Evolutionary conservation across 2,888 invertebrate genomes (phyloP).

Genomic region (Chaetogeoica ovagalla): DNA sequence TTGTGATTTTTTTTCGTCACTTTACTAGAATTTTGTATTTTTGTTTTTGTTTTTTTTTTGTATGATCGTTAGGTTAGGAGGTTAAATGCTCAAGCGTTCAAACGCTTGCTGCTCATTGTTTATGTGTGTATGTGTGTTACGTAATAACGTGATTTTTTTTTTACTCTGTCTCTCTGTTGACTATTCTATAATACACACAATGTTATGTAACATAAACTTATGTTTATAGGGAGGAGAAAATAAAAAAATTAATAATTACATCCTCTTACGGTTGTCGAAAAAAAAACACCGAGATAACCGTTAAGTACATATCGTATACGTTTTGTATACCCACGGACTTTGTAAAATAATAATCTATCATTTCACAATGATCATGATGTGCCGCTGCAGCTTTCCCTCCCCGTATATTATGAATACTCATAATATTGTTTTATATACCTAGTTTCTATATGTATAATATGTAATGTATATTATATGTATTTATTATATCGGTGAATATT

Average conservation of each 20-base stretch:
- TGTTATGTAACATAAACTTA: slow-evolving; percentile 7
- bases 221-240: neutral
- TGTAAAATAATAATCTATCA: neutral
- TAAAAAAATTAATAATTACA: slow-evolving; percentile 1
- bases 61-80: no score
- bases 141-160: slow-evolving; percentile 5
- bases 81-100: no score
- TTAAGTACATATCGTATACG: neutral
- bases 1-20: no score
- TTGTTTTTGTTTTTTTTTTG: no score
- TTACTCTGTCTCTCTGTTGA: neutral
- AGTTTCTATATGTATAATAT: no score
- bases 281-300: neutral
- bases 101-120: neutral
- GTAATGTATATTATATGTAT: no score
- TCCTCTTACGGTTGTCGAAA: neutral
- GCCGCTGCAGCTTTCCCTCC: no score
- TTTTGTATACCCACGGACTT: neutral
- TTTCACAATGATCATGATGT: no score
- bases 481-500: neutral
- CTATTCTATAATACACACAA: slow-evolving; percentile 2
- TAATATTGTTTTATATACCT: no score
- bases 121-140: neutral
- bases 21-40: no score
- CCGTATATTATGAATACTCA: no score